A percentile compares a stretch with the other conserved stretches of the same genome.
Evolutionary conservation across 2,113 vertebrate genomes (phyloP).

Genomic region (Acanthisitta chloris): DNA sequence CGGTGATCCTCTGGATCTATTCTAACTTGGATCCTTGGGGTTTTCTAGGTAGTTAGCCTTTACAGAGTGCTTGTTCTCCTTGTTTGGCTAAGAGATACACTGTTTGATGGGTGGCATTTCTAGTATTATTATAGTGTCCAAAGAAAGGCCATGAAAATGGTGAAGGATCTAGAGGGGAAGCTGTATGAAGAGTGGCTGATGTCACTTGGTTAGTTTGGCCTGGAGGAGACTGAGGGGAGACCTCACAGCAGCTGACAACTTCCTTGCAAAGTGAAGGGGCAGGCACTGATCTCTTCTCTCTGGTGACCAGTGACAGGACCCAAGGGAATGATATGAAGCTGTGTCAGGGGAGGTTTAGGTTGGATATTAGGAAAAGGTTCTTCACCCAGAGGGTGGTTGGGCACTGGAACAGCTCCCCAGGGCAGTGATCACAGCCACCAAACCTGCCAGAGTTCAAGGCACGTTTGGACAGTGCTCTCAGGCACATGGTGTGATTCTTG

Average conservation of each 20-base stretch:
- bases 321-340: background rate
- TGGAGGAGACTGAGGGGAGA: background rate
- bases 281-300: background rate
- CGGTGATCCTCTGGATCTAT: background rate
- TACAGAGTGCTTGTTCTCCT: background rate
- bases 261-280: background rate
- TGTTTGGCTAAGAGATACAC: background rate
- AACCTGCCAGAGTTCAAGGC: background rate
- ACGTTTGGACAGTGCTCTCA: accelerated
- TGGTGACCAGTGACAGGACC: background rate
- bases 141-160: background rate
- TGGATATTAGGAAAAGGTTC: background rate
- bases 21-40: background rate
- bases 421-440: background rate
- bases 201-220: background rate
- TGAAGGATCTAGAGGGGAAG: background rate
- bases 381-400: background rate
- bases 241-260: background rate
- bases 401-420: background rate
- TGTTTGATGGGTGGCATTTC: background rate
- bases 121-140: background rate
- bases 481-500: background rate
- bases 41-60: background rate
- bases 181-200: background rate
- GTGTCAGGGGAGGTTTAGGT: background rate